These are phyloP conservation scores for Drosophila takahashii DNA, from an alignment of 1,140 invertebrate species.

Conservation along the genomic window DNA sequence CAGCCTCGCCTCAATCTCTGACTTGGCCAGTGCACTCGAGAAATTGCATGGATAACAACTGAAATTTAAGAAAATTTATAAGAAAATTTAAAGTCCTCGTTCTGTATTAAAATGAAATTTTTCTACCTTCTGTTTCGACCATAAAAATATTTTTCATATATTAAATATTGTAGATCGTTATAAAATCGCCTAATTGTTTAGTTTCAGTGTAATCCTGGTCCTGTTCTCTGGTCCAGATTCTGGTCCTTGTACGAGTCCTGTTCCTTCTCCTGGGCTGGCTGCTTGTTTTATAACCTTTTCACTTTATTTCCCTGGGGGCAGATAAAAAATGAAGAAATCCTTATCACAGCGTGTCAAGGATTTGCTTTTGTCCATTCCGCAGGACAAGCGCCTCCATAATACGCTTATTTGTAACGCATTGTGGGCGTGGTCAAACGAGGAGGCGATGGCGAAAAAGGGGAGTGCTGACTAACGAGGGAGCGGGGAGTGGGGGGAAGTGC, in stretches of 20 bases:
- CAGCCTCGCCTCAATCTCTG: constrained; percentile 35
- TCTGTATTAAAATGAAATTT: too few species aligned
- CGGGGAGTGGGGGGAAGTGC: constrained; percentile 28
- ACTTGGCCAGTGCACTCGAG: constrained; percentile 11
- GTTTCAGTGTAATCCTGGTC: constrained; percentile 11
- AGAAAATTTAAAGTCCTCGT: too few species aligned
- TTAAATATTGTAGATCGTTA: too few species aligned
- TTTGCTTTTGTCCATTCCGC: constrained; percentile 81
- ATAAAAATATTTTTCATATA: too few species aligned
- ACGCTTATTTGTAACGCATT: constrained; percentile 82
- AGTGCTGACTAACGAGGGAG: not conserved
- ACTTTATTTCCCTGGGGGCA: constrained; percentile 83
- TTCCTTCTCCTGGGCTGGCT: constrained; percentile 45
- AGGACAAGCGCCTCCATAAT: constrained; percentile 78
- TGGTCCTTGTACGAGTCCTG: constrained; percentile 22
- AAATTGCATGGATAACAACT: not conserved
- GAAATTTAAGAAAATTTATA: too few species aligned
- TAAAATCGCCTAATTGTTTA: not conserved
- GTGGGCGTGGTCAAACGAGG: constrained; percentile 57
- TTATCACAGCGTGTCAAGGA: constrained; percentile 84
- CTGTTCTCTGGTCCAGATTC: constrained; percentile 18
- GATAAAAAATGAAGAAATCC: constrained; percentile 84
- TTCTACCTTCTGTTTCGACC: too few species aligned
- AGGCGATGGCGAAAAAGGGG: constrained; percentile 7
- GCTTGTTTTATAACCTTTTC: constrained; percentile 84